Evolutionary conservation across 2,888 invertebrate species (phyloP).

Genomic region (Drosophila multiciliata): DNA sequence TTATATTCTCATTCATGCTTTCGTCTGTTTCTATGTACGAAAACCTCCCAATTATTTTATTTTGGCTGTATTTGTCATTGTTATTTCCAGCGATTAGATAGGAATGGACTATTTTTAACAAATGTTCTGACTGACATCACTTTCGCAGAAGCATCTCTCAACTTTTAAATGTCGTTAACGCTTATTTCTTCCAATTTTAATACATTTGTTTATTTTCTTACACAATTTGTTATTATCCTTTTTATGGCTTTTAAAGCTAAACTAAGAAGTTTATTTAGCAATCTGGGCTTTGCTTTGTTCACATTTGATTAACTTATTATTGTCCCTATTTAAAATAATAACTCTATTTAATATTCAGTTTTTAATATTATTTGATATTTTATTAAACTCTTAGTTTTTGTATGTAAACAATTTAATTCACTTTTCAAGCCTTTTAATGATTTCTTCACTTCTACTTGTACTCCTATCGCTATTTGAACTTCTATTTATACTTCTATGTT

Average conservation of each 20-base stretch:
- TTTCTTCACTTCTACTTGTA: not conserved
- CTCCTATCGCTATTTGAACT: too few species aligned
- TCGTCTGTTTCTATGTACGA: not conserved
- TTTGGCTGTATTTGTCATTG: not conserved
- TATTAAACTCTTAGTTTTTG: not conserved
- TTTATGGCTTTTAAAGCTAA: not conserved
- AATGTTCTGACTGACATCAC: conserved; percentile 3
- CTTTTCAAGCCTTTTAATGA: not conserved
- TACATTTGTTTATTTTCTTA: not conserved
- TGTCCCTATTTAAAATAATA: not conserved
- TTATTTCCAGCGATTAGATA: conserved; percentile 31
- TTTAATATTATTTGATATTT: not conserved
- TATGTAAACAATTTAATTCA: not conserved
- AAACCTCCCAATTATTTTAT: not conserved
- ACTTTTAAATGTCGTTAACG: not conserved
- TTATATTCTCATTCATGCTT: not conserved
- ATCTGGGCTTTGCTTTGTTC: not conserved
- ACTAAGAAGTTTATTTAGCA: not conserved
- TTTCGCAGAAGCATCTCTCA: not conserved
- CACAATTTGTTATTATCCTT: not conserved
- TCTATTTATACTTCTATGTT: not conserved
- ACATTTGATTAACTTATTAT: not conserved
- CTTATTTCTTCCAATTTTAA: not conserved
- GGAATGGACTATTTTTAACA: conserved; percentile 17
- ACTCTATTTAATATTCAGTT: not conserved